Percentiles rank a stretch among this genome's conserved stretches.
phyloP scores from a whole-genome alignment of 1,140 invertebrate genomes.

The Archivesica marissinica region DNA sequence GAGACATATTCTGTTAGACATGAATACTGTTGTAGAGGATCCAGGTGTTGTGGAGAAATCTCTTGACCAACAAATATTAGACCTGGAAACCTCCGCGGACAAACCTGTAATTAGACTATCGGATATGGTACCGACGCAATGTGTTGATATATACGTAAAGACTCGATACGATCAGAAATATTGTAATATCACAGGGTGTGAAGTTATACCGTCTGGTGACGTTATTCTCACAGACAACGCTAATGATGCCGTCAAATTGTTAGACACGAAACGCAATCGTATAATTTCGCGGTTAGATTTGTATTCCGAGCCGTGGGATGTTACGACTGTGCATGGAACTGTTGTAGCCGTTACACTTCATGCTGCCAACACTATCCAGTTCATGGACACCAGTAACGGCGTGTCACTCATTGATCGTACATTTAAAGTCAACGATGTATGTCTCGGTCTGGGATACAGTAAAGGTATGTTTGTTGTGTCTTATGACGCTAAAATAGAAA shows the following conservation, averaged over 20 bases:
- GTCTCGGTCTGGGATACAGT: not conserved
- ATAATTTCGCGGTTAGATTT: not conserved
- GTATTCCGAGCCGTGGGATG: not conserved
- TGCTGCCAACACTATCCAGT: not conserved
- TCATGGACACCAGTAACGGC: not conserved
- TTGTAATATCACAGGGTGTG: not conserved
- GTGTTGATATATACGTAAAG: not conserved
- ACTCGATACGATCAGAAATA: not conserved
- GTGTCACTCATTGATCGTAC: not conserved
- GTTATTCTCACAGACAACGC: not conserved
- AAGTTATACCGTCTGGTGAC: not conserved
- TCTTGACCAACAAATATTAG: too few species aligned
- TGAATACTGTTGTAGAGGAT: not conserved
- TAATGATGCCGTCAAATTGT: not conserved
- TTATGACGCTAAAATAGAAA: not conserved
- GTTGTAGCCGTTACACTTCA: not conserved
- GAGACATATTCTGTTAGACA: not conserved
- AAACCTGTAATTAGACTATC: not conserved
- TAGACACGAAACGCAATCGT: not conserved
- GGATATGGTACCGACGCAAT: not conserved
- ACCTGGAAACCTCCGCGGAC: not conserved
- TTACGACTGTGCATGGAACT: not conserved
- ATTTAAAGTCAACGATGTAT: not conserved
- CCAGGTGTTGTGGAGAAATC: not conserved
- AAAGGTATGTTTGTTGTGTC: not conserved